phyloP scores from a whole-genome alignment of 2,888 invertebrate species.

The Perizoma flavofasciatum region DNA sequence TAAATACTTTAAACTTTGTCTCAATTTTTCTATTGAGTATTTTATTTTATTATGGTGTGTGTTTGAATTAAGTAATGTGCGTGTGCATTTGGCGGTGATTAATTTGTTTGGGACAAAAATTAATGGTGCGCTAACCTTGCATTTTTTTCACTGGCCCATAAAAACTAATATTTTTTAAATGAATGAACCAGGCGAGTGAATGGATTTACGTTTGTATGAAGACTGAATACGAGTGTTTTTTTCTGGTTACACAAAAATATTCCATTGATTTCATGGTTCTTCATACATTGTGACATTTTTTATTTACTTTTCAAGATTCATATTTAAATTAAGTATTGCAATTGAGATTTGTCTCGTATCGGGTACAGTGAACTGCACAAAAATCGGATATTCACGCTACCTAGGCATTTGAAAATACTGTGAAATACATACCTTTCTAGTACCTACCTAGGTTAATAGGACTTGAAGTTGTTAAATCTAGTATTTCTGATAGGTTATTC shows the following conservation, averaged over 20 bases:
- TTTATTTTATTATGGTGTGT: slow-evolving; percentile 23
- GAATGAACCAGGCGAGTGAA: slow-evolving; percentile 38
- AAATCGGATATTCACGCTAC: slow-evolving; percentile 8
- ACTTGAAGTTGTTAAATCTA: slow-evolving; percentile 2
- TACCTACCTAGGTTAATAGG: too few species aligned
- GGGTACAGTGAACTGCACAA: slow-evolving; percentile 13
- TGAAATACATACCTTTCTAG: too few species aligned
- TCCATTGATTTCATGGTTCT: slow-evolving; percentile 35
- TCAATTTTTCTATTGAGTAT: slow-evolving; percentile 33
- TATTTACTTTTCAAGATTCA: slow-evolving; percentile 44
- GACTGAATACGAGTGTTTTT: slow-evolving; percentile 71
- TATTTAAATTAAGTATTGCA: slow-evolving; percentile 39
- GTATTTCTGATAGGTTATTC: slow-evolving; percentile 16
- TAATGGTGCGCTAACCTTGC: slow-evolving; percentile 26
- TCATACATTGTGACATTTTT: slow-evolving; percentile 40
- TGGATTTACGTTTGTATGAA: slow-evolving; percentile 69
- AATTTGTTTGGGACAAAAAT: slow-evolving; percentile 34
- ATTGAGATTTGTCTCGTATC: slow-evolving; percentile 25
- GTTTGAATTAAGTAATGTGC: slow-evolving; percentile 16
- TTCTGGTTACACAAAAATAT: slow-evolving; percentile 53
- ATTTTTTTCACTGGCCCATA: slow-evolving; percentile 27
- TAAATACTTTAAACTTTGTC: slow-evolving; percentile 33
- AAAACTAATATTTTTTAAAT: slow-evolving; percentile 31
- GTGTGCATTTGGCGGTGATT: slow-evolving; percentile 14
- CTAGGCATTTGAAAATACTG: slow-evolving; percentile 10